Evolutionary conservation across 2,113 vertebrate genomes (phyloP).

Genomic region (Empidonax alnorum): DNA sequence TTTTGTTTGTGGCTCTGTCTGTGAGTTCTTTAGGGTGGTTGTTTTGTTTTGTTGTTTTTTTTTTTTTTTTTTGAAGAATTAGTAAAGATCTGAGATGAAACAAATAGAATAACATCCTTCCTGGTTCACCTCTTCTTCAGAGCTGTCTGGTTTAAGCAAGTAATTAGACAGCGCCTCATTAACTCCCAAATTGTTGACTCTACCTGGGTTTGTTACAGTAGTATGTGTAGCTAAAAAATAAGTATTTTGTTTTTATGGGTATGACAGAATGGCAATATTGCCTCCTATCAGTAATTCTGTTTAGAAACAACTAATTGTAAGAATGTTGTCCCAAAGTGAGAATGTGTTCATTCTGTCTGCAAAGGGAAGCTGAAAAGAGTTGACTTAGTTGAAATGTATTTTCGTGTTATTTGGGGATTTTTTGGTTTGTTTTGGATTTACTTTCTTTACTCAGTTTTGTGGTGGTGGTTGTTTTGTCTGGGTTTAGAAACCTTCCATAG

Average conservation of each 20-base stretch:
- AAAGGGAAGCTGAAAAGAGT: not conserved
- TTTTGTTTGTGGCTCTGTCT: not conserved
- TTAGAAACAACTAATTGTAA: not conserved
- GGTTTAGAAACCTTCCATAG: not conserved
- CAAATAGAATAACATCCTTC: not conserved
- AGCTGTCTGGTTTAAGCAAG: not conserved
- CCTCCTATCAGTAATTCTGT: not conserved
- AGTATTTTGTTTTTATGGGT: not conserved
- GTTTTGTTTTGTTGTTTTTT: no score
- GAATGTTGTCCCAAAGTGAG: not conserved
- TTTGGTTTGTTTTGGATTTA: not conserved
- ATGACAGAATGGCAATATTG: not conserved
- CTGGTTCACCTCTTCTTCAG: not conserved
- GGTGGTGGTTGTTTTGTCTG: not conserved
- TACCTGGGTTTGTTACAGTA: not conserved
- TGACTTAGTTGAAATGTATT: not conserved
- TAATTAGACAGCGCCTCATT: not conserved
- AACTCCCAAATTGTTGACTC: not conserved
- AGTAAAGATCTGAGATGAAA: not conserved
- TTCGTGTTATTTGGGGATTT: not conserved
- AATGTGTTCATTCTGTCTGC: not conserved
- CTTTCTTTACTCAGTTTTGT: not conserved
- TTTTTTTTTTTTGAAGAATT: not conserved
- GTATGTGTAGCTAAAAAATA: not conserved
- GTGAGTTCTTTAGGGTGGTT: not conserved